Evolutionary conservation across 2,113 vertebrate genomes (phyloP), one percentile per base, ranked within the genome.

Genomic region (Chionis minor): DNA sequence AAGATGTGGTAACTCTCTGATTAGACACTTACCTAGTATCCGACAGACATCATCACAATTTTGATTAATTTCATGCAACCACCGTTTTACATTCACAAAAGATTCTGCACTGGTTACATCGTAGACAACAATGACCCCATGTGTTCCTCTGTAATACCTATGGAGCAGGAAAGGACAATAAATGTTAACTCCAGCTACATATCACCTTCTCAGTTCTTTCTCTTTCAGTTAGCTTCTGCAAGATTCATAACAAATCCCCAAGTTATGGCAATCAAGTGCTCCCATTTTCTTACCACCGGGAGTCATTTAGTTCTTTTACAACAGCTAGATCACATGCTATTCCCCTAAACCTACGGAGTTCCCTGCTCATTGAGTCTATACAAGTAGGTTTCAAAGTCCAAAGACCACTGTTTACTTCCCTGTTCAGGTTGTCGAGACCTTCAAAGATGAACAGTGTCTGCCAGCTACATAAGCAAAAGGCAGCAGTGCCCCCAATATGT

Each of bases 61-160:
- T 96, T 99, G 99, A 98, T 99, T 99, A 96, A 99, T 99, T 99
- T 99, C 99, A 81, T 99, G 99, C 92, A 99, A 98, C 99, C 99
- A 99, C 97, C 99, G 98, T 96, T 99, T 99, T 92, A 99, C 99
- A 35, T 99, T 99, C 97, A 99, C 99, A 33, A 99, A 99, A 72
- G 99, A 99, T 95, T 99, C 99, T 1, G 99, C 99, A 20, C 99
- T 99, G 32, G 99, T 99, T 96, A 99, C 99, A 6, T 99, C 99
- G 2, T 99, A 99, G 58, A 99, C 99, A 95, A 99, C 99, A 49
- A 99, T 99, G 97, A 99, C 99, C 52, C 99, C 99, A 0, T 99
- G 99, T 21, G 99, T 99, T 84, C 99, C 99, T 96, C 99, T 98
- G 97, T 99, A 99, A 97, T 99, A 99, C 97, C 99, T 99, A 97